These are phyloP conservation scores for Cottus gobio DNA, from an alignment of 2,113 vertebrate species.

Conservation along the genomic window DNA sequence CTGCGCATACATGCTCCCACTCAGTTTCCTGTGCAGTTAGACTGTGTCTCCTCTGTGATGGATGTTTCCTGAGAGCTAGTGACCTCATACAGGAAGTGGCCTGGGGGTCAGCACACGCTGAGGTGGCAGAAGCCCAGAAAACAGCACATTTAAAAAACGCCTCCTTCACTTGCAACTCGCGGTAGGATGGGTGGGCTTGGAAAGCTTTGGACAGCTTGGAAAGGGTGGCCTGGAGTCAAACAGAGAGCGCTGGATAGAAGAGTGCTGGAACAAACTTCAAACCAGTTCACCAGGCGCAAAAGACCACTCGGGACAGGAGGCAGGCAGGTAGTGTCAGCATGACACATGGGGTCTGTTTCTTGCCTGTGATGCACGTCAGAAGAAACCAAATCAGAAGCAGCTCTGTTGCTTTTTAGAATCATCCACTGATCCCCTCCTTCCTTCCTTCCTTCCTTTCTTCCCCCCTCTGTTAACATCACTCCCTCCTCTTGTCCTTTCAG, in stretches of 20 bases:
- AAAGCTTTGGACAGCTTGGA: slow-evolving; percentile 20
- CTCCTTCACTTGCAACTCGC: not conserved
- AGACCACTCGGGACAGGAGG: slow-evolving; percentile 22
- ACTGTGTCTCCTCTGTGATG: slow-evolving; percentile 63
- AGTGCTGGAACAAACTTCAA: slow-evolving; percentile 45
- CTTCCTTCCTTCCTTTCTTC: slow-evolving; percentile 24
- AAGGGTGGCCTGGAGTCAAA: slow-evolving; percentile 20
- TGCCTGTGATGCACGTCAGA: slow-evolving; percentile 32
- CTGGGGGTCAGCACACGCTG: slow-evolving; percentile 63
- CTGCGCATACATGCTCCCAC: slow-evolving; percentile 33
- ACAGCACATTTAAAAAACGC: slow-evolving; percentile 31
- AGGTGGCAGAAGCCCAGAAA: slow-evolving; percentile 65
- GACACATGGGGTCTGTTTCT: slow-evolving; percentile 50
- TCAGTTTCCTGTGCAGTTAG: slow-evolving; percentile 65
- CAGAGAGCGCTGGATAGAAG: slow-evolving; percentile 10
- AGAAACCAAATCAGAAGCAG: slow-evolving; percentile 29
- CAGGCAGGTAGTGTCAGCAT: slow-evolving; percentile 28
- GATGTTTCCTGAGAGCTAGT: slow-evolving; percentile 76
- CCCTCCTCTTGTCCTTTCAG: slow-evolving; percentile 37
- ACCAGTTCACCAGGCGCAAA: slow-evolving; percentile 14
- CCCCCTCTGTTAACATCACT: slow-evolving; percentile 30
- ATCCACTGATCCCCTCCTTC: slow-evolving; percentile 25
- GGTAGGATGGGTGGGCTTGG: slow-evolving; percentile 26
- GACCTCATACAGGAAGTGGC: slow-evolving; percentile 80
- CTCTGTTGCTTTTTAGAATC: slow-evolving; percentile 43